Evolutionary conservation across 2,888 invertebrate species (phyloP).

Genomic region (Conchocele bisecta): DNA sequence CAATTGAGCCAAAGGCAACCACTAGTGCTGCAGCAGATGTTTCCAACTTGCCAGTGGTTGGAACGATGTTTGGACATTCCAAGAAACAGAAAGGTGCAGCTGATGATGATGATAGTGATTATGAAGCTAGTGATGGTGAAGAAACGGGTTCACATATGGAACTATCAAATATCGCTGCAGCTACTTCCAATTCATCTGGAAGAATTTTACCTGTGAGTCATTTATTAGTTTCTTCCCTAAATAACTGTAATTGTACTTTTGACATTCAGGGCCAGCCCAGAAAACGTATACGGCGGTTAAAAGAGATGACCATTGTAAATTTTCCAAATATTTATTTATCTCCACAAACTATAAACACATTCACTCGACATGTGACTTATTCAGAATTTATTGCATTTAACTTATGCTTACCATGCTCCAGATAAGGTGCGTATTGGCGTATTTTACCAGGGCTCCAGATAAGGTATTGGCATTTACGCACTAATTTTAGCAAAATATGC

Average conservation of each 20-base stretch:
- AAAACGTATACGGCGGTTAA: too few species aligned
- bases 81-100: constrained; percentile 25
- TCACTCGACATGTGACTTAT: too few species aligned
- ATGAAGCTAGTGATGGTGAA: constrained; percentile 75
- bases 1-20: constrained; percentile 2
- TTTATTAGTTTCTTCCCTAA: background rate
- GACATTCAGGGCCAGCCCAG: too few species aligned
- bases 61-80: constrained; percentile 62
- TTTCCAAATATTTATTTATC: too few species aligned
- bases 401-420: too few species aligned
- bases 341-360: too few species aligned
- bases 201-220: constrained; percentile 66
- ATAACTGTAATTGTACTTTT: background rate
- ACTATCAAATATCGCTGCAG: constrained; percentile 31
- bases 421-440: too few species aligned
- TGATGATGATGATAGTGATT: constrained; percentile 74
- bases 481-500: too few species aligned
- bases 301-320: too few species aligned
- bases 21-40: background rate
- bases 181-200: constrained; percentile 55
- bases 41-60: constrained; percentile 55
- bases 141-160: constrained; percentile 14
- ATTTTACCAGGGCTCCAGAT: too few species aligned
- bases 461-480: too few species aligned
- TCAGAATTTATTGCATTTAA: too few species aligned